Conservation (phyloP, 30 jellyfish, hydroid and myxozoan species). For the Cassiopea andromeda region DNA sequence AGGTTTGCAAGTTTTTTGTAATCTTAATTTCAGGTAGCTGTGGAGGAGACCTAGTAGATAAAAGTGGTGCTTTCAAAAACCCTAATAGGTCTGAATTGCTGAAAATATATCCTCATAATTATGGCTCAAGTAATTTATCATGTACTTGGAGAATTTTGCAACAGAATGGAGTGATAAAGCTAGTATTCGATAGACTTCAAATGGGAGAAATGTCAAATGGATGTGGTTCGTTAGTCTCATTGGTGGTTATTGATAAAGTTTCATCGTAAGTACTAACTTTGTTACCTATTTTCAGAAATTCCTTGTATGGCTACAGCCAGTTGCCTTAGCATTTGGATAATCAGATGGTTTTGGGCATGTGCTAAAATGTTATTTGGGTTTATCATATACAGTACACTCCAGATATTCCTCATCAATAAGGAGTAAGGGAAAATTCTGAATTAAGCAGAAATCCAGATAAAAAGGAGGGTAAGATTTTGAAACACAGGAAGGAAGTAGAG, state of each 20-base stretch:
- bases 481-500: too few relatives aligned
- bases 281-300: too few relatives aligned
- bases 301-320: too few relatives aligned
- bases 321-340: too few relatives aligned
- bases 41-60: slow-evolving; percentile 1
- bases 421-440: too few relatives aligned
- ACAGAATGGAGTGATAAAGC: slow-evolving; percentile 2
- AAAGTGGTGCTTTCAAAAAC: slow-evolving; percentile 33
- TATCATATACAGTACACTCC: too few relatives aligned
- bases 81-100: slow-evolving; percentile 32
- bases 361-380: too few relatives aligned
- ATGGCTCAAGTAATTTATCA: neutral
- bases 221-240: slow-evolving; percentile 14
- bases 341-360: too few relatives aligned
- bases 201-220: neutral
- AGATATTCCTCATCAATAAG: too few relatives aligned
- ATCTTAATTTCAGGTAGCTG: slow-evolving; percentile 33
- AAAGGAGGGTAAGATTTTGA: too few relatives aligned
- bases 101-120: neutral
- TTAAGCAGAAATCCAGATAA: too few relatives aligned
- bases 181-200: neutral
- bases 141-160: slow-evolving; percentile 59
- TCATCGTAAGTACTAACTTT: slow-evolving; percentile 15
- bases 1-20: neutral
- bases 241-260: slow-evolving; percentile 10